Evolutionary conservation across 2,797 vertebrate genomes (phyloP), one percentile per base, ranked within the genome.

Genomic region (Tapera naevia): DNA sequence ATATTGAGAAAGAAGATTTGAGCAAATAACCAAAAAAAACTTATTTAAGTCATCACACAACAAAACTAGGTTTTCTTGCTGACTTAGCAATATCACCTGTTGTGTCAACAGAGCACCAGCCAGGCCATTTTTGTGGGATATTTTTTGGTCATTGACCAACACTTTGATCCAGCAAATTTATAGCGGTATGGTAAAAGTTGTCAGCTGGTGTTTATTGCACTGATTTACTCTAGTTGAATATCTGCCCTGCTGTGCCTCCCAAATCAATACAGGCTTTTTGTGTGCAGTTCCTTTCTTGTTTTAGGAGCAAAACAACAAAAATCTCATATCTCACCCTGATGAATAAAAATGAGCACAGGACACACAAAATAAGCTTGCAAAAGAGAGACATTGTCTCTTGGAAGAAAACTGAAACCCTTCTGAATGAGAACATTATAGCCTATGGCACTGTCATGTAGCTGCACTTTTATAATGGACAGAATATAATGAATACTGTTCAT

Each of bases 321-420:
- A 53, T 21, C 28, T 41, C 17, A 43, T 37, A 67, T 41, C 65
- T 25, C 32, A 85, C 21, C 13, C 56, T 73, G 35, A 64, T 33
- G 85, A 78, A 62, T 51, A 74, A 91, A 90, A 94, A 72, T 48
- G 39, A 92, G 14, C 14, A 62, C n/a, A 71, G 15, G 51, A 62
- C 4, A 1, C 11, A 17, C 51, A 73, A 87, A 87, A 71, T 35
- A 72, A 91, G 22, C 11, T 57, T 16, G 4, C 30, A 51, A 88
- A 88, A 84, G 33, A 22, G 54, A 78, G 17, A 88, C 7, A 8
- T 41, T 86, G 70, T 83, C 25, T 80, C 62, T 74, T 54, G 54
- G 75, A 95, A 93, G 87, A 82, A 95, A 95, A 94, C 67, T 60
- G 73, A 84, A 95, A 89, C 70, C 91, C 78, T 95, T 95, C 58